Percentiles rank a stretch among this genome's conserved stretches.
phyloP scores from a whole-genome alignment of 2,888 invertebrate genomes.

The Pyrrhia umbra region DNA sequence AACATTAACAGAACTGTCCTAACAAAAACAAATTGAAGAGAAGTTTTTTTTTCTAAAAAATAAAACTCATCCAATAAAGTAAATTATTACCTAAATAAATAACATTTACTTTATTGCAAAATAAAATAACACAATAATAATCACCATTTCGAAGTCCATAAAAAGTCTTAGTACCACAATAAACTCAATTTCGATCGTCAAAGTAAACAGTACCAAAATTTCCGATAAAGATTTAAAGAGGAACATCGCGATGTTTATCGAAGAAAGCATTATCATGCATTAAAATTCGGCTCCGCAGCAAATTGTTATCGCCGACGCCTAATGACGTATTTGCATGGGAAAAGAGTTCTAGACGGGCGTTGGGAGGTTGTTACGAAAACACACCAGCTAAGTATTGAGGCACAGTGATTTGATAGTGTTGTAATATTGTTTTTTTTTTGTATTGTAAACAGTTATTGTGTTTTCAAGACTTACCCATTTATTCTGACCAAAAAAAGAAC shows the following conservation, averaged over 20 bases:
- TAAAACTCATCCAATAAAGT: no score
- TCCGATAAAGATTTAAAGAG: conserved; percentile 49
- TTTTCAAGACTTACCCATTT: no score
- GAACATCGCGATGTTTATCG: conserved; percentile 58
- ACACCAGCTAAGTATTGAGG: conserved; percentile 4
- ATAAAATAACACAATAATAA: background rate
- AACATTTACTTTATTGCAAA: background rate
- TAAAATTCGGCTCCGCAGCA: conserved; percentile 77
- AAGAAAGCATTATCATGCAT: conserved; percentile 75
- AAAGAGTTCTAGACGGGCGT: conserved; percentile 72
- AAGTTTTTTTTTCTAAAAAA: no score
- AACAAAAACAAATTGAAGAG: no score
- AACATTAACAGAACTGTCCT: no score
- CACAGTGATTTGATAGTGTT: no score
- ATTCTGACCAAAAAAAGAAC: no score
- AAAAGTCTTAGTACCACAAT: conserved; percentile 20
- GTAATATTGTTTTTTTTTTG: no score
- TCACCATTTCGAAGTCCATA: background rate
- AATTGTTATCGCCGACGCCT: conserved; percentile 76
- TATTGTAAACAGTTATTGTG: no score
- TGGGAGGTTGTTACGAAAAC: conserved; percentile 16
- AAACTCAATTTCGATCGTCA: conserved; percentile 46
- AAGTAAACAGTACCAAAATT: conserved; percentile 44
- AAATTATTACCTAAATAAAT: background rate
- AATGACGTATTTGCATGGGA: conserved; percentile 85